These are phyloP conservation scores for Aeoliscus strigatus DNA, from an alignment of 2,797 vertebrate genomes.

Conservation along the genomic window DNA sequence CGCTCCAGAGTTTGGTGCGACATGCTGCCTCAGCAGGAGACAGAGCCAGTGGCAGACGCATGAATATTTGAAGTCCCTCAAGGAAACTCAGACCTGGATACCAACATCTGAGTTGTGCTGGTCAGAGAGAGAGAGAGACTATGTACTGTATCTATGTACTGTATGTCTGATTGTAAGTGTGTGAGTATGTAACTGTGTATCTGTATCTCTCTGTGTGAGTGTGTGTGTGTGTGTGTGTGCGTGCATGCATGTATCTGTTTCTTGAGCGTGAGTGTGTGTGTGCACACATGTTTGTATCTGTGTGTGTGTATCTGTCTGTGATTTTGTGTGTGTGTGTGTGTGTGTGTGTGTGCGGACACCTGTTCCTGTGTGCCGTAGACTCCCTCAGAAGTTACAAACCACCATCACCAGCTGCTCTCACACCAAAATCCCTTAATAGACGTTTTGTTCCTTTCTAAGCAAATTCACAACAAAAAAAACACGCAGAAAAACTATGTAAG, in stretches of 20 bases:
- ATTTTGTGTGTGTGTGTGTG: constrained; percentile 15
- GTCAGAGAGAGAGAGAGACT: constrained; percentile 47
- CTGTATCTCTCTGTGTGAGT: too few species aligned
- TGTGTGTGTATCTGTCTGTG: constrained; percentile 31
- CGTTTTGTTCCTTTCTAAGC: constrained; percentile 46
- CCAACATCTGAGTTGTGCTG: constrained; percentile 52
- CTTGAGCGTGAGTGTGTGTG: constrained; percentile 19
- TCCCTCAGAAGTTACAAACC: constrained; percentile 56
- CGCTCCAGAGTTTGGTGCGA: constrained; percentile 21
- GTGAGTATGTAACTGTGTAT: too few species aligned
- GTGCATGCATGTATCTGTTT: constrained; percentile 62
- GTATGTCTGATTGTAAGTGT: too few species aligned
- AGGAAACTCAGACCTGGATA: constrained; percentile 50
- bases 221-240: constrained; percentile 19
- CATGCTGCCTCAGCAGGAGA: constrained; percentile 52
- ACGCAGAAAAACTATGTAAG: constrained; percentile 14
- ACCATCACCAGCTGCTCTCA: constrained; percentile 60
- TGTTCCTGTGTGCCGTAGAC: constrained; percentile 58
- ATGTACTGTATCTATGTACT: too few species aligned
- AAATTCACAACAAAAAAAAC: constrained; percentile 32
- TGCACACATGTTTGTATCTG: constrained; percentile 66
- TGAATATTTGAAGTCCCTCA: constrained; percentile 58
- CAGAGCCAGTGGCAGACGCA: constrained; percentile 41
- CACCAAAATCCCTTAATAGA: constrained; percentile 45
- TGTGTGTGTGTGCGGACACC: constrained; percentile 47